Base-by-base conservation (phyloP, 2,797 vertebrate genomes). In the Coracias cyanogaster region DNA sequence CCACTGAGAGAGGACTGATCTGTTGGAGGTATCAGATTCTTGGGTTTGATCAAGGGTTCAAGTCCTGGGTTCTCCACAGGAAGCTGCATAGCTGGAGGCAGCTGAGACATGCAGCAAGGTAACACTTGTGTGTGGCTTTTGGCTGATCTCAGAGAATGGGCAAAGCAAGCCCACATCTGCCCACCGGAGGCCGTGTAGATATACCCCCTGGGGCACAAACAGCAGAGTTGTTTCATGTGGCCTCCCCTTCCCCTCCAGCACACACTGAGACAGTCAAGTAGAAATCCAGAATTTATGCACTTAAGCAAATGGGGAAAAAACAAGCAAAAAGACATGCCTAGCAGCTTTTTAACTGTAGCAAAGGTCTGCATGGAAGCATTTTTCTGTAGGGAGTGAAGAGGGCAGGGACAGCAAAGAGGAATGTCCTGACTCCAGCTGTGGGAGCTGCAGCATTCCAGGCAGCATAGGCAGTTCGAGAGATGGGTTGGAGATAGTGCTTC, bases 121-220 rank as follows among this genome's bases (percentile, higher is more conserved):
- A 76, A 62, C n/a, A 2, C 16, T 41, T 37, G 45, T 18, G 37
- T 39, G 45, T 58, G 61, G 76, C 29, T 90, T 91, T 88, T 54
- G 41, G 54, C 19, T 77, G n/a, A 37, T 62, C 60, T 48, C 43
- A 43, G 69, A 58, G 46, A 62, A 72, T 0, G 13, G 49, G n/a
- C 65, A 72, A 58, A 93, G 77, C 80, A 92, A 94, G 73, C 46
- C 86, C 49, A 48, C 37, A 86, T 82, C 77, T 91, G 82, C 66
- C 70, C 0, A 0, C 70, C 33, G 85, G 21, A 79, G 85, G 33
- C 60, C 0, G 0, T 18, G 73, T 25, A 90, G 83, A 64, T 81
- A n/a, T 16, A 18, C 1, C 83, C 66, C 66, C 15, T 1, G 6
- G 71, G 92, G 71, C 64, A 74, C 78, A 82, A 87, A 12, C 43